A percentile compares a stretch with the other conserved stretches of the same genome.
phyloP scores from a whole-genome alignment of 2,113 vertebrate genomes.

The Clarias magur region DNA sequence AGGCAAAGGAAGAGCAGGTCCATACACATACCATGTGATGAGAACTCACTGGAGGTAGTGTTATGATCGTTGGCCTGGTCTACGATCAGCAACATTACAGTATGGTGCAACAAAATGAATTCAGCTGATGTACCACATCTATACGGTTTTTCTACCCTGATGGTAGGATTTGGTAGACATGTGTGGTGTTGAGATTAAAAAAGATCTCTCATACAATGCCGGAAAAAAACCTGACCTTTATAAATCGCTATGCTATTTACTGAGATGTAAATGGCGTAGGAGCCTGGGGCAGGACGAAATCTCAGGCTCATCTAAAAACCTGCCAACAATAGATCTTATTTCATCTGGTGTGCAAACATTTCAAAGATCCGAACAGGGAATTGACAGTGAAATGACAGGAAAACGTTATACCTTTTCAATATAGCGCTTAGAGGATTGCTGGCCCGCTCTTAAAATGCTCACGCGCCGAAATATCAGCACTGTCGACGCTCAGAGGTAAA shows the following conservation, averaged over 20 bases:
- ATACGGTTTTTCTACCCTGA: too few relatives aligned
- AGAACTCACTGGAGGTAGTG: too few relatives aligned
- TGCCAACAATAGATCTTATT: conserved; percentile 22
- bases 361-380: conserved; percentile 3
- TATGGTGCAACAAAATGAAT: too few relatives aligned
- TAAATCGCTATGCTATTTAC: conserved; percentile 40
- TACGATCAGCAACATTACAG: too few relatives aligned
- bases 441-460: not conserved
- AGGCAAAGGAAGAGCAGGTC: too few relatives aligned
- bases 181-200: not conserved
- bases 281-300: conserved; percentile 18
- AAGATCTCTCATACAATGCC: not conserved
- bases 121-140: too few relatives aligned
- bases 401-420: conserved; percentile 5
- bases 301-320: not conserved
- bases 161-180: not conserved
- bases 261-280: conserved; percentile 5
- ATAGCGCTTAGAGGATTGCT: not conserved
- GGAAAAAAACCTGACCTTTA: conserved; percentile 37
- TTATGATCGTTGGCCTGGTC: too few relatives aligned
- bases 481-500: not conserved
- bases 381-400: not conserved
- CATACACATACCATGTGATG: too few relatives aligned
- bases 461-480: not conserved
- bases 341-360: conserved; percentile 44